Conservation (phyloP, 2,888 invertebrate species). For the Drosophila engyochracea region DNA sequence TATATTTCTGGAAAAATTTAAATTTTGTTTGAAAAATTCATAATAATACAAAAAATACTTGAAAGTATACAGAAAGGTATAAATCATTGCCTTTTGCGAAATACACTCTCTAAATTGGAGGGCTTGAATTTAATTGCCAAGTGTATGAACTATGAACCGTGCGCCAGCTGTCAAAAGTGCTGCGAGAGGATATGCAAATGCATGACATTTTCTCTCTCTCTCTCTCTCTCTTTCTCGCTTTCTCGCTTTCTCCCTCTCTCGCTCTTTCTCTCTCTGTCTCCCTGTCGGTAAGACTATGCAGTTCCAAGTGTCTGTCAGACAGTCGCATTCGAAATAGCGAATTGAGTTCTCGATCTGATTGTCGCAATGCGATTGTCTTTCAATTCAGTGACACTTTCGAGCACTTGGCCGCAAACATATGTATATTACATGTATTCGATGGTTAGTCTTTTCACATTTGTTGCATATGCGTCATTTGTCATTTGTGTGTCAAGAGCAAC, state of each 20-base stretch:
- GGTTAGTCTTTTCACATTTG: conserved; percentile 42
- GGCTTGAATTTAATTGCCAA: not conserved
- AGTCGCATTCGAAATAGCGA: conserved; percentile 61
- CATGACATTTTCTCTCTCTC: conserved; percentile 18
- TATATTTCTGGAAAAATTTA: not conserved
- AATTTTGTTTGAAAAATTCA: not conserved
- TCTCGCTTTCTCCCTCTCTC: not conserved
- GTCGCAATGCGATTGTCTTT: conserved; percentile 59
- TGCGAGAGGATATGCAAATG: conserved; percentile 35
- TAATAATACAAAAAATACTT: not conserved
- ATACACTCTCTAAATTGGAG: not conserved
- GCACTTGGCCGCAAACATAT: conserved; percentile 1
- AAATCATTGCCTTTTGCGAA: not conserved
- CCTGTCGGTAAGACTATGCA: conserved; percentile 18
- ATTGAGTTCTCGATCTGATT: conserved; percentile 60
- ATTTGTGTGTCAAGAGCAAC: conserved; percentile 12
- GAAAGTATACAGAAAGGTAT: not conserved
- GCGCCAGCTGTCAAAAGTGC: conserved; percentile 43
- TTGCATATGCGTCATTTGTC: conserved; percentile 39
- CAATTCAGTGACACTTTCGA: conserved; percentile 59
- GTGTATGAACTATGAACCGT: conserved; percentile 40
- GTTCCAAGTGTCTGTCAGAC: conserved; percentile 54
- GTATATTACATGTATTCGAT: not conserved
- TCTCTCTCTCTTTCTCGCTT: no score
- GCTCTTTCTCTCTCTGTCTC: no score